A percentile compares a stretch with the other conserved stretches of the same genome.
phyloP scores from a whole-genome alignment of 1,140 invertebrate species.

The Matsumurasca onukii region DNA sequence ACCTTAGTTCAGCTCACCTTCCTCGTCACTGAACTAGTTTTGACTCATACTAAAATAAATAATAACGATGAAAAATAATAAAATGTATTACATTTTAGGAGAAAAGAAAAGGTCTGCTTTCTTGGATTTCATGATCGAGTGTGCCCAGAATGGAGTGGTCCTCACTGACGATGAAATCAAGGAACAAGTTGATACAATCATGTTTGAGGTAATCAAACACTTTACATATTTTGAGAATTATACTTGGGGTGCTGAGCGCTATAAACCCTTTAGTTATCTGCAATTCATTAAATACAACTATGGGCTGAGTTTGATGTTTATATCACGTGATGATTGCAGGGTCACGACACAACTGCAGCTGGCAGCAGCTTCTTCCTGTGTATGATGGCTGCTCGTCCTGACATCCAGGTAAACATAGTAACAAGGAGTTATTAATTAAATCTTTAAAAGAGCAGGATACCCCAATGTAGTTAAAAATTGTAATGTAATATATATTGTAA shows the following conservation, averaged over 20 bases:
- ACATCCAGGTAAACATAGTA: constrained; percentile 57
- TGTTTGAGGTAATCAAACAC: constrained; percentile 87
- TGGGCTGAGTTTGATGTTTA: too few species aligned
- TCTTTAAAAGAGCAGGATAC: neutral
- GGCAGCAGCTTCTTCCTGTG: constrained; percentile 78
- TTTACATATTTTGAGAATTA: too few species aligned
- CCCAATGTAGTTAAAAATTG: neutral
- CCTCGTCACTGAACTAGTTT: too few species aligned
- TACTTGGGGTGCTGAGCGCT: too few species aligned
- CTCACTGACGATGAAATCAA: constrained; percentile 88
- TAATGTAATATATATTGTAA: too few species aligned
- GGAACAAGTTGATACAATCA: constrained; percentile 92
- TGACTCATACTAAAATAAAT: too few species aligned
- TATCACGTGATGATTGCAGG: constrained; percentile 52
- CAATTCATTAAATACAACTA: too few species aligned
- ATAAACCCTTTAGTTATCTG: too few species aligned
- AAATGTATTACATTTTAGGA: too few species aligned
- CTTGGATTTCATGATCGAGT: constrained; percentile 87
- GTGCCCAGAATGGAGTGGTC: constrained; percentile 72
- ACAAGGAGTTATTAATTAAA: neutral
- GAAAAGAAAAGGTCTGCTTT: constrained; percentile 91
- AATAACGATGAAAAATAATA: too few species aligned
- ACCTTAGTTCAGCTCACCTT: too few species aligned
- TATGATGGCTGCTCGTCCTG: constrained; percentile 70
- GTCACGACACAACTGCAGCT: constrained; percentile 86